These are phyloP conservation scores for Lucilia sericata DNA, from an alignment of 1,140 invertebrate genomes.

Conservation along the genomic window DNA sequence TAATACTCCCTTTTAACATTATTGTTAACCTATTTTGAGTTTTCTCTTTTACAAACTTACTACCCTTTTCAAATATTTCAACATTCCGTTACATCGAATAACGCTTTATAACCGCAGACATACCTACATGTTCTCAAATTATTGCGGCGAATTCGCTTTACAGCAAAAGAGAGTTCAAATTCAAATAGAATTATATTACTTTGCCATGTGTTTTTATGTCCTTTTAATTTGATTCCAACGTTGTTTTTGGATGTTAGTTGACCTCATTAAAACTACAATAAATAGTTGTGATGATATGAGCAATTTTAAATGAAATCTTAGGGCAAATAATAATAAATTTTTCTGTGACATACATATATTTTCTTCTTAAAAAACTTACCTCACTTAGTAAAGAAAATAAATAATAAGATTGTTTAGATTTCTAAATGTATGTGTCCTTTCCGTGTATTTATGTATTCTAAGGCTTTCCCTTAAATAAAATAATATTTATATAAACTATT, in stretches of 20 bases:
- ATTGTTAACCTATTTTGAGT: neutral
- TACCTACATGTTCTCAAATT: too few species aligned
- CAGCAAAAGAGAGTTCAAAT: neutral
- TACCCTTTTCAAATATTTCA: neutral
- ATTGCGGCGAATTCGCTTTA: neutral
- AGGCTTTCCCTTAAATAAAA: too few species aligned
- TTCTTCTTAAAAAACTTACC: too few species aligned
- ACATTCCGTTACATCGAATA: neutral
- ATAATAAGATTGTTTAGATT: too few species aligned
- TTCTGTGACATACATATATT: too few species aligned
- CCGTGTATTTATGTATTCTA: too few species aligned
- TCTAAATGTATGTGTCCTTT: too few species aligned
- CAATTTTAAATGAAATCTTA: too few species aligned
- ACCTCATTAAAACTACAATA: conserved; percentile 35
- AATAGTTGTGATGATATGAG: neutral
- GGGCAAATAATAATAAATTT: too few species aligned
- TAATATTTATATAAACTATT: conserved; percentile 46
- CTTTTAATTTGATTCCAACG: neutral
- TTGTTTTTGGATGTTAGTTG: conserved; percentile 11
- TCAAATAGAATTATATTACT: neutral
- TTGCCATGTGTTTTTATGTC: neutral
- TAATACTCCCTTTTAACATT: neutral
- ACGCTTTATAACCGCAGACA: neutral
- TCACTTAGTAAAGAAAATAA: too few species aligned
- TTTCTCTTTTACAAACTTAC: neutral